These are phyloP conservation scores for Anarrhichthys ocellatus DNA, from an alignment of 2,113 vertebrate species.

Conservation along the genomic window DNA sequence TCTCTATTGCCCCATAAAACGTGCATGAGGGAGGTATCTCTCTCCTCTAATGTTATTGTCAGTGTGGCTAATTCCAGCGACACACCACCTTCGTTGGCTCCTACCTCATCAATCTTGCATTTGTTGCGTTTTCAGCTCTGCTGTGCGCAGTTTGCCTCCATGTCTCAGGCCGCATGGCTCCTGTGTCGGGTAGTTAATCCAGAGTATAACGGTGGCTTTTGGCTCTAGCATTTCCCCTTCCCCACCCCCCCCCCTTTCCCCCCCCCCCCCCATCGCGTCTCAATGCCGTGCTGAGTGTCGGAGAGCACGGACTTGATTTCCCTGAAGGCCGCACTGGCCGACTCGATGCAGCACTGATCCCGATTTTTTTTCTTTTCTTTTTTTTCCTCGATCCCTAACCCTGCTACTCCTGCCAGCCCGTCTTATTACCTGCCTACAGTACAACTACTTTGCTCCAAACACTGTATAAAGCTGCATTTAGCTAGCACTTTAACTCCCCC, in stretches of 20 bases:
- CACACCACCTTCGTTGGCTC: conserved; percentile 21
- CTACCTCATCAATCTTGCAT: conserved; percentile 49
- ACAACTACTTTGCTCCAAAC: conserved; percentile 65
- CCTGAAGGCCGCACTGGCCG: conserved; percentile 58
- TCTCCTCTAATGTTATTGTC: conserved; percentile 53
- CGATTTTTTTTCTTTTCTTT: conserved; percentile 3
- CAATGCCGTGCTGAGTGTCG: conserved; percentile 40
- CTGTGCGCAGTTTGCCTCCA: background rate
- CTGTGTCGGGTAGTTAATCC: conserved; percentile 57
- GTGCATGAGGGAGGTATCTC: conserved; percentile 41
- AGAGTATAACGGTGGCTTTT: conserved; percentile 53
- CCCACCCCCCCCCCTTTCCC: background rate
- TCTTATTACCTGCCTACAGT: conserved; percentile 73
- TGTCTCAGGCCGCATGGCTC: conserved; percentile 27
- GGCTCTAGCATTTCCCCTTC: conserved; percentile 19
- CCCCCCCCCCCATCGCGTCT: conserved; percentile 8
- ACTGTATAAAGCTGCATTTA: conserved; percentile 70
- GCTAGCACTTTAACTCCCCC: conserved; percentile 52
- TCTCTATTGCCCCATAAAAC: conserved; percentile 60
- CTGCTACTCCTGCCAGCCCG: conserved; percentile 55
- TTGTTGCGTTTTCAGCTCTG: conserved; percentile 37
- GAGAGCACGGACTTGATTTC: conserved; percentile 78
- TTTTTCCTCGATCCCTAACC: conserved; percentile 17
- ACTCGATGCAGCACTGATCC: conserved; percentile 56
- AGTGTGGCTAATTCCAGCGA: conserved; percentile 59